phyloP scores from a whole-genome alignment of 2,888 invertebrate genomes.

The Melanotus villosus region DNA sequence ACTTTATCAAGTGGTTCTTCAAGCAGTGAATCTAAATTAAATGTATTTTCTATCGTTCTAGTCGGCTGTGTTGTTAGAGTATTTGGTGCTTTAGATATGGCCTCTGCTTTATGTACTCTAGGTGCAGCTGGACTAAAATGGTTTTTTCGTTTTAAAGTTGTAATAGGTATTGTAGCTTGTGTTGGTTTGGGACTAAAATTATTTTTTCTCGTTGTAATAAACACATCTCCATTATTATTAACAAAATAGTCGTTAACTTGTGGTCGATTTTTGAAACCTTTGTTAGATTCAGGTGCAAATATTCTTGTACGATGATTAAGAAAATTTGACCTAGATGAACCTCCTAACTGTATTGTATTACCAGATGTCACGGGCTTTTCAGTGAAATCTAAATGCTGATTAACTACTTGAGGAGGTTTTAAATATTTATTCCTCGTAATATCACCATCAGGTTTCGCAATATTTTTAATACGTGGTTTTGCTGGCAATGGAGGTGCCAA shows the following conservation, averaged over 20 bases:
- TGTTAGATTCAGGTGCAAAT: constrained; percentile 60
- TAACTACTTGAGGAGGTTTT: constrained; percentile 55
- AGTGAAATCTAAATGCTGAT: constrained; percentile 60
- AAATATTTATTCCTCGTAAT: constrained; percentile 49
- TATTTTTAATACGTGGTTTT: constrained; percentile 9
- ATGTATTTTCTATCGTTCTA: constrained; percentile 53
- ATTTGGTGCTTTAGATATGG: constrained; percentile 54
- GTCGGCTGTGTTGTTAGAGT: constrained; percentile 23
- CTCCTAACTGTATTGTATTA: constrained; percentile 45
- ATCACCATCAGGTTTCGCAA: constrained; percentile 36
- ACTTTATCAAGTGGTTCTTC: constrained; percentile 73
- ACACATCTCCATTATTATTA: constrained; percentile 63
- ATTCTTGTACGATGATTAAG: constrained; percentile 62
- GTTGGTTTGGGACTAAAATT: constrained; percentile 58
- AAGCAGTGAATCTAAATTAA: constrained; percentile 73
- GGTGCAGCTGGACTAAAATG: constrained; percentile 56
- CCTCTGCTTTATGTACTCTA: constrained; percentile 21
- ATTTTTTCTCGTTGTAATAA: constrained; percentile 55
- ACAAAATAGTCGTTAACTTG: constrained; percentile 63
- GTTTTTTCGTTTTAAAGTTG: constrained; percentile 58
- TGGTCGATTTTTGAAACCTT: constrained; percentile 54
- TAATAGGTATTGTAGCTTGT: constrained; percentile 54
- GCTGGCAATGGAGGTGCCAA: constrained; percentile 35
- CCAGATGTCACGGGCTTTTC: constrained; percentile 42
- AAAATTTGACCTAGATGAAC: constrained; percentile 52